Base-by-base conservation (phyloP, 2,113 vertebrate genomes). In the Fulica atra region DNA sequence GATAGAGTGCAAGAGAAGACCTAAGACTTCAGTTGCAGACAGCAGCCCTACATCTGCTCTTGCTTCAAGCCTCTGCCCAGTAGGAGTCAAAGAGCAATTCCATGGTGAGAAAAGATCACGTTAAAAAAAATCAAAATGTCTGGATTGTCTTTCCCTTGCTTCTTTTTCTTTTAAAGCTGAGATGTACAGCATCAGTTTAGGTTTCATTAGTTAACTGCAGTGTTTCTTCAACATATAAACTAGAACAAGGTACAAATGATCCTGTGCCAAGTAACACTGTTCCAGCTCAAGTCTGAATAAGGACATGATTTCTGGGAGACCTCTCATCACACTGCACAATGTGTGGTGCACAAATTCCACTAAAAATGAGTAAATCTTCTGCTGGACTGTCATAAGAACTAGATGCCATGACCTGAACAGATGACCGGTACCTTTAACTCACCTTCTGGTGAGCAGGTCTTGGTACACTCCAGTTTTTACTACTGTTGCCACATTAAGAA, bases 1-100 rank as follows among this genome's bases (percentile, higher is more conserved):
- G 33, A 99, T 99, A 31, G 99, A 99, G 96, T 99, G 99, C 97
- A 99, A 99, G 98, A 99, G 99, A 96, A 98, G 98, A 93, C n/a
- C 97, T 87, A 99, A 98, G 98, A 88, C 92, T 83, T 92, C 96
- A 69, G 29, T 96, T 71, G 86, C 95, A 12, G 99, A 99, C 89
- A 98, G 87, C 95, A 98, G 98, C 88, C 98, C 98, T 4, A 97
- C 98, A 19, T 96, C 96, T 28, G 98, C 98, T 54, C 97, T 98
- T 42, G 92, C 98, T 4, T 96, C 98, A 88, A 97, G 81, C 82
- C 95, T 97, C 33, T 98, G 98, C 85, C 97, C 98, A 38, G 65
- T 98, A 59, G 98, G 98, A 95, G 92, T 98, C 95, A 99, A 97
- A 95, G 97, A 97, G 36, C 95, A 97, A 59, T 96, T 98, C 64